These are phyloP conservation scores for Pemphredon lugubris DNA, from an alignment of 2,888 invertebrate genomes.

Conservation along the genomic window DNA sequence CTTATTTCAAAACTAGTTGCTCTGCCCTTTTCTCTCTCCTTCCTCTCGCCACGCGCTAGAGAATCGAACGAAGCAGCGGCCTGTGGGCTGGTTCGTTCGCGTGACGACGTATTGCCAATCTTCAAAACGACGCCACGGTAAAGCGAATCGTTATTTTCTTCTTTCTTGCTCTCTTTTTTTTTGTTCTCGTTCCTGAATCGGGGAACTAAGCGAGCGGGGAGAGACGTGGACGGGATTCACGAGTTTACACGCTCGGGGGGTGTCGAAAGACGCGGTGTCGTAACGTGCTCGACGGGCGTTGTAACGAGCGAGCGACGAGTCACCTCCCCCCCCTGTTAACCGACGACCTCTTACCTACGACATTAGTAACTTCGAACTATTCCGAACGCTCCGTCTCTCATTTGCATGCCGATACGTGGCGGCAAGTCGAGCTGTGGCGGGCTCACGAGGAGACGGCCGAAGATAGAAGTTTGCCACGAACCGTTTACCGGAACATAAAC, in stretches of 20 bases:
- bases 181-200: too few species aligned
- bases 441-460: conserved; percentile 14
- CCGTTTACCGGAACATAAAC: conserved; percentile 15
- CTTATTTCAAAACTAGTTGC: not conserved
- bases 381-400: conserved; percentile 60
- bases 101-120: not conserved
- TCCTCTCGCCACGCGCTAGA: not conserved
- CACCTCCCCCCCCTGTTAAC: too few species aligned
- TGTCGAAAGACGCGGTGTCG: too few species aligned
- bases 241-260: too few species aligned
- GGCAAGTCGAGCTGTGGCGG: conserved; percentile 19
- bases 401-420: conserved; percentile 63
- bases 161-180: not conserved
- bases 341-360: conserved; percentile 12
- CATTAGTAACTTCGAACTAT: conserved; percentile 63
- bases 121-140: not conserved
- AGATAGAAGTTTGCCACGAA: conserved; percentile 31
- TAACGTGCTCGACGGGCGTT: too few species aligned
- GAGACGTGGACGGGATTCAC: too few species aligned
- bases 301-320: too few species aligned
- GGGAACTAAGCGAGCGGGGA: too few species aligned
- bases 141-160: not conserved
- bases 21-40: not conserved
- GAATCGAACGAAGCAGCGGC: too few species aligned
- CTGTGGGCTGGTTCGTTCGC: conserved; percentile 6